These are phyloP conservation scores for Nycticebus coucang DNA, from an alignment of 2,113 vertebrate species.

Conservation along the genomic window DNA sequence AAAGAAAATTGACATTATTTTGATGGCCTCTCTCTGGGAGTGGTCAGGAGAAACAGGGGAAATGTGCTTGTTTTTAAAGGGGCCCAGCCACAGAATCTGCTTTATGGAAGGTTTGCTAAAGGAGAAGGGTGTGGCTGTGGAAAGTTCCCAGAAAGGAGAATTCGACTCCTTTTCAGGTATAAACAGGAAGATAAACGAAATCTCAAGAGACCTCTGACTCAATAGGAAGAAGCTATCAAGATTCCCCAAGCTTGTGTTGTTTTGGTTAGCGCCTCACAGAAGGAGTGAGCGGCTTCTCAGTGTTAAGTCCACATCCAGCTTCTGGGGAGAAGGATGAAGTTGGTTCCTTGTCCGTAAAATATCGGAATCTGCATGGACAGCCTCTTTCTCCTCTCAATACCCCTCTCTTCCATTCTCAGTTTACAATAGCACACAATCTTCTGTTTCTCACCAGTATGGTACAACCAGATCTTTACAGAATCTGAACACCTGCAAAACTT, in stretches of 20 bases:
- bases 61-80: not conserved
- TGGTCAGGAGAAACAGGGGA: not conserved
- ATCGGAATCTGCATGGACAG: not conserved
- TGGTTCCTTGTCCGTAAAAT: not conserved
- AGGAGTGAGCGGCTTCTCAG: not conserved
- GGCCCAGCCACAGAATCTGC: not conserved
- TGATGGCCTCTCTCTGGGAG: not conserved
- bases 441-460: not conserved
- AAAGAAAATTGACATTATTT: not conserved
- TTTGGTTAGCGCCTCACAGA: not conserved
- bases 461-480: not conserved
- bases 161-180: not conserved
- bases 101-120: not conserved
- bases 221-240: not conserved
- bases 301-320: not conserved
- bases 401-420: not conserved
- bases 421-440: not conserved
- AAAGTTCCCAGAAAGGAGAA: not conserved
- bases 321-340: not conserved
- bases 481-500: not conserved
- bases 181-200: conserved; percentile 10
- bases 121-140: not conserved
- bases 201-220: conserved; percentile 7
- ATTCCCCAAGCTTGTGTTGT: not conserved
- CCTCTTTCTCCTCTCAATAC: not conserved